Base-by-base conservation (phyloP, 2,888 invertebrate genomes). In the Zelleria hepariella region DNA sequence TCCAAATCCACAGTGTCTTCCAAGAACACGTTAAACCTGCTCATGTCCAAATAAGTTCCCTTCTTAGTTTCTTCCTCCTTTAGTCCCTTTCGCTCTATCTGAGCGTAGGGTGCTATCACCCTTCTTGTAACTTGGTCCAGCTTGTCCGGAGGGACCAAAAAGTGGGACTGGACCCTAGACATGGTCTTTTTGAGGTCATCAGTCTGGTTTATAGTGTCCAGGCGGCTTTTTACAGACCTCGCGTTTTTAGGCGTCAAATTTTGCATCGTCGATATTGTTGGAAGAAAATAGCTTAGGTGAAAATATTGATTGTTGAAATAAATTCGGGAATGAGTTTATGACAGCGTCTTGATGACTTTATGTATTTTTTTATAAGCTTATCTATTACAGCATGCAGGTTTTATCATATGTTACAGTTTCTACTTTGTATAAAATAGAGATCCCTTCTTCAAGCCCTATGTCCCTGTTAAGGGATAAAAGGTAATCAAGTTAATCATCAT, bases 61-160 rank as follows among this genome's bases (percentile, higher is more conserved):
- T 75, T 72, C 48, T 79, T 80, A 0, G 72, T 69, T 15, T 80
- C 80, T 3, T 81, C 81, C 5, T 80, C 80, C 54, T 81, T 86
- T 0, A 75, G 8, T 0, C 84, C 86, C 59, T 80, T 86, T 32
- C 88, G 66, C 65, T 85, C 84, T 57, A 88, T 87, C 61, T 85
- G 87, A 0, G 87, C 90, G 65, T 91, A 91, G 0, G 91, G 91
- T 0, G 91, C 91, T 58, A 92, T 90, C 0, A 91, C 91, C n/a
- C 91, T 75, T 58, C 89, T 77, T 0, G 91, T 91, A 0, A 90
- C 89, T 66, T 86, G 89, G 66, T 57, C 58, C 15, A 89, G 70
- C 60, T 80, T 86, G 3, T 88, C 86, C 0, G 87, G 82, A 0
- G 86, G 74, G 0, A 87, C 81, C 20, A 86, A 63, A 63, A 86